phyloP scores from a whole-genome alignment of 2,113 vertebrate genomes.

The Xenopus laevis region DNA sequence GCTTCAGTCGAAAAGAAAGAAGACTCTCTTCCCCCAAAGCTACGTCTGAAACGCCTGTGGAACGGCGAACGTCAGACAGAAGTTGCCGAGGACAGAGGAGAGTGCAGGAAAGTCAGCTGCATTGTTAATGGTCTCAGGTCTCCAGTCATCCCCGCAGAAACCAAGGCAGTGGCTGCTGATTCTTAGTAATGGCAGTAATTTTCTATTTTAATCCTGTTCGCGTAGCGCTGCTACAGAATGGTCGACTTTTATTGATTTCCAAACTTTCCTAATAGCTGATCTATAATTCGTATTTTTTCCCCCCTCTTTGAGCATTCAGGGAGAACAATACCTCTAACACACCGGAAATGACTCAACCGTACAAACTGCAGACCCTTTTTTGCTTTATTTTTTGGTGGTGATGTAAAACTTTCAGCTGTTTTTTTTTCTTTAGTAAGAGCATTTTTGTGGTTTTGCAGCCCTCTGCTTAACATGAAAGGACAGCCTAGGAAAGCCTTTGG shows the following conservation, averaged over 20 bases:
- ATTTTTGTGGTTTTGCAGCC: neutral
- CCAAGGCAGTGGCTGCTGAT: slow-evolving; percentile 51
- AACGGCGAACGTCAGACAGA: slow-evolving; percentile 55
- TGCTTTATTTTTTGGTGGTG: slow-evolving; percentile 2
- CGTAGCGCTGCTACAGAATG: slow-evolving; percentile 58
- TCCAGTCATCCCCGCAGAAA: neutral
- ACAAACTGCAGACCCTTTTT: neutral
- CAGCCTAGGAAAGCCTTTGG: neutral
- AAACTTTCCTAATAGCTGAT: slow-evolving; percentile 35
- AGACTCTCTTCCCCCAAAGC: slow-evolving; percentile 67
- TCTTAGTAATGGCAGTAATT: slow-evolving; percentile 45
- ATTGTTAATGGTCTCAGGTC: slow-evolving; percentile 39
- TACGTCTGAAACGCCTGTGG: slow-evolving; percentile 69
- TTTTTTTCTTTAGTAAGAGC: neutral
- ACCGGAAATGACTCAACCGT: no score
- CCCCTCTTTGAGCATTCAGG: slow-evolving; percentile 27
- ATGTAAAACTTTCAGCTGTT: neutral
- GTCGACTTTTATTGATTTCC: slow-evolving; percentile 50
- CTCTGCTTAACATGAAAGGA: neutral
- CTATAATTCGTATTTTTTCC: slow-evolving; percentile 43
- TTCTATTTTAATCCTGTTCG: slow-evolving; percentile 52
- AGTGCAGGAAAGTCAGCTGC: slow-evolving; percentile 53
- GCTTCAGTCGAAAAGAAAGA: slow-evolving; percentile 49
- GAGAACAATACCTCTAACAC: slow-evolving; percentile 43
- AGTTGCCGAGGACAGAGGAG: slow-evolving; percentile 41